Evolutionary conservation across 2,113 vertebrate species (phyloP).

Genomic region (Mormyrus iriodes): DNA sequence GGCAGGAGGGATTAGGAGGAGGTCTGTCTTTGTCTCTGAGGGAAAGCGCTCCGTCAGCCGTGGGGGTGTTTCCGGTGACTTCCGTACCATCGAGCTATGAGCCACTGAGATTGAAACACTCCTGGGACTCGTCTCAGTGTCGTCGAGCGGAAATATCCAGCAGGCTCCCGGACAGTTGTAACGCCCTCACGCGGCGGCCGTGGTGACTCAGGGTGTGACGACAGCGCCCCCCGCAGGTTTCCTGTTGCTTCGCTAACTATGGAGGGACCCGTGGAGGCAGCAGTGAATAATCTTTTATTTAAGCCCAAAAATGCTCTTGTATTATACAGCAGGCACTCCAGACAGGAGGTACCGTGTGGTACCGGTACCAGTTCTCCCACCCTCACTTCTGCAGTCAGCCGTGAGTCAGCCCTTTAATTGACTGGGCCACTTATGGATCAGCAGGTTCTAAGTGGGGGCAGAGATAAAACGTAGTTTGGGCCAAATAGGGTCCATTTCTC

Average conservation of each 20-base stretch:
- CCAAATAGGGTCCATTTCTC: not conserved
- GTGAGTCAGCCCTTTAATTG: not conserved
- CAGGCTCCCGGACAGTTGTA: not conserved
- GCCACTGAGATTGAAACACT: not conserved
- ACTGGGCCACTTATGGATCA: not conserved
- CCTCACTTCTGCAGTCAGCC: not conserved
- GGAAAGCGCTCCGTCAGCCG: not conserved
- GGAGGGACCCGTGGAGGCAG: slow-evolving; percentile 28
- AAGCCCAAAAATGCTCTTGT: slow-evolving; percentile 17
- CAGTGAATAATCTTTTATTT: slow-evolving; percentile 35
- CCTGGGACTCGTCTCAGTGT: too few species aligned
- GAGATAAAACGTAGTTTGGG: not conserved
- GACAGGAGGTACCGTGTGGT: not conserved
- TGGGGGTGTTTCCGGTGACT: not conserved
- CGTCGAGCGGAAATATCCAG: not conserved
- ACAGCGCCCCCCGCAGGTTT: not conserved
- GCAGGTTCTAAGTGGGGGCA: not conserved
- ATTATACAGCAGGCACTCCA: slow-evolving; percentile 14
- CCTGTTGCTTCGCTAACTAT: slow-evolving; percentile 35
- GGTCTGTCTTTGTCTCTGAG: not conserved
- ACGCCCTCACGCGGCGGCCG: not conserved
- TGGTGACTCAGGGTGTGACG: slow-evolving; percentile 20
- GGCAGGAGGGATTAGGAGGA: not conserved
- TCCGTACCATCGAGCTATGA: not conserved
- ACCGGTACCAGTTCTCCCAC: not conserved